Conservation (phyloP, 35 echinoderm and acorn worm genomes). For the Apostichopus parvimensis region DNA sequence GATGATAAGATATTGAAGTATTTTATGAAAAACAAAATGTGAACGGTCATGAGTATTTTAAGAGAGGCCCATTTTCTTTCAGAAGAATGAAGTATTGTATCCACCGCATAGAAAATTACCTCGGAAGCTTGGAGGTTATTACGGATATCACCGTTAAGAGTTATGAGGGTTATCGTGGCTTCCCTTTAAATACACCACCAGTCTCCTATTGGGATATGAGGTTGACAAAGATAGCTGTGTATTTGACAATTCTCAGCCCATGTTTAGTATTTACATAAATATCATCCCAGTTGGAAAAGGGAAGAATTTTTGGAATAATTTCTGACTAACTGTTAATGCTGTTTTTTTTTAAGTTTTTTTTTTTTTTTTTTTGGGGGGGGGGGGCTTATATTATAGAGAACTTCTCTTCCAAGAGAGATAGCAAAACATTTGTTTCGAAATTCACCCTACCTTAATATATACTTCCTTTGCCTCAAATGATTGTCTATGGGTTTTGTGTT, state of each 20-base stretch:
- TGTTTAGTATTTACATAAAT: conserved; percentile 53
- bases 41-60: neutral
- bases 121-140: too few species aligned
- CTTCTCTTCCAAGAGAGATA: too few species aligned
- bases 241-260: conserved; percentile 42
- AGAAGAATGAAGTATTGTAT: neutral
- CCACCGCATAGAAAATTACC: too few species aligned
- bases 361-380: neutral
- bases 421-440: too few species aligned
- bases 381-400: too few species aligned
- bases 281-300: neutral
- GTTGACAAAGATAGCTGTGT: conserved; percentile 28
- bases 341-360: neutral
- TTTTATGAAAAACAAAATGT: too few species aligned
- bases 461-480: neutral
- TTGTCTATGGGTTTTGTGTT: neutral
- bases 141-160: neutral
- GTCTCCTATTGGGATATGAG: neutral
- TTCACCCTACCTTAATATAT: too few species aligned
- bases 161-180: neutral
- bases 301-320: neutral
- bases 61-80: neutral
- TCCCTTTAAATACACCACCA: neutral
- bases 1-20: too few species aligned
- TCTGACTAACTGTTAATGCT: neutral